Base-by-base conservation (phyloP, 2,113 vertebrate species). In the Galemys pyrenaicus region DNA sequence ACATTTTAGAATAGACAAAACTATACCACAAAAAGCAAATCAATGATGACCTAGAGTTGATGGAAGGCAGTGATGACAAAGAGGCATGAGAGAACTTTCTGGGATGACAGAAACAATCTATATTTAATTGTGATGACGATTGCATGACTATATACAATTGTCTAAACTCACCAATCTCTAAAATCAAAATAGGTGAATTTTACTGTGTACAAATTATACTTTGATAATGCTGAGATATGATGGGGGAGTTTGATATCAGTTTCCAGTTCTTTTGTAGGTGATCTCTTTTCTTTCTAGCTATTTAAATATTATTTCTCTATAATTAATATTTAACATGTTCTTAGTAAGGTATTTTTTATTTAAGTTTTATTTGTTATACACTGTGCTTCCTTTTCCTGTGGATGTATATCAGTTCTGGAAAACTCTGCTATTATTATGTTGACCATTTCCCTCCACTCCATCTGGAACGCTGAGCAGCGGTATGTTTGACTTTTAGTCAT, bases 371-470 rank as follows among this genome's bases (percentile, higher is more conserved):
- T 70, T 78, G 13, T 6, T 24, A 51, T 80, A 89, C 1, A 30
- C 51, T 85, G 46, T 68, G 30, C 26, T 85, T 89, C 65, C 73
- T 75, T 10, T 85, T 95, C 79, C 79, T 95, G 22, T 85, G 37
- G 58, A 58, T 58, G 92, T 85, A 41, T 26, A 12, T 71, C 58
- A 89, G 37, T 89, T 75, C 28, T 65, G n/a, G 39, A 75, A 91
- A 89, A 81, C 49, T 92, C 35, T 92, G 92, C n/a, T 11, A 73
- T 64, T 74, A 86, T 64, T 58, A 81, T 44, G 56, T 78, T 71
- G 67, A 70, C 68, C 24, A 82, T 37, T 46, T 60, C 2, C 15
- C 51, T 8, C 16, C 26, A 78, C 65, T 77, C 4, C 39, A 92
- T 77, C 28, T 78, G 51, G 15, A 89, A 94, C 1, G 77, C 62